These are phyloP conservation scores for Dromaius novaehollandiae DNA, from an alignment of 2,113 vertebrate species.

Conservation along the genomic window DNA sequence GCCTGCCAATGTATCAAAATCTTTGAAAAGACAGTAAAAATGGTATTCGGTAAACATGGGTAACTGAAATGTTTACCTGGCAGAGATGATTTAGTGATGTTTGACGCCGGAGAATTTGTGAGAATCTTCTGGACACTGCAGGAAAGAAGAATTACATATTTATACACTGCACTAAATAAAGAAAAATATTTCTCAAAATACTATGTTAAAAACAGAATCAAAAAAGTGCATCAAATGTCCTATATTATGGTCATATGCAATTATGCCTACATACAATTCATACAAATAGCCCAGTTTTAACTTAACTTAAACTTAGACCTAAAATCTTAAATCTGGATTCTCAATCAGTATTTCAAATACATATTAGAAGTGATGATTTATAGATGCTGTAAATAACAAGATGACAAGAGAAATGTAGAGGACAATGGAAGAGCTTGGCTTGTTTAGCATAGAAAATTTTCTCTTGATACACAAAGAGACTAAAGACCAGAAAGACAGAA, in stretches of 20 bases:
- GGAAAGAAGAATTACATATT: conserved; percentile 45
- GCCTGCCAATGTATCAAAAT: not conserved
- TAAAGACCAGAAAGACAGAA: conserved; percentile 1
- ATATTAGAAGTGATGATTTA: conserved; percentile 47
- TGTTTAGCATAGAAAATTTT: conserved; percentile 47
- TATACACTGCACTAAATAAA: not conserved
- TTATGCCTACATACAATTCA: not conserved
- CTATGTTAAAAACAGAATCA: not conserved
- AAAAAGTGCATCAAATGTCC: not conserved
- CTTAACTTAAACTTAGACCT: conserved; percentile 19
- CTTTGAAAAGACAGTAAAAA: not conserved
- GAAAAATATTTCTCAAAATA: not conserved
- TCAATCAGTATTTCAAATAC: conserved; percentile 12
- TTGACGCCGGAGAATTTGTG: conserved; percentile 95
- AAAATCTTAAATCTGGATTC: conserved; percentile 9
- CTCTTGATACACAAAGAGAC: conserved; percentile 28
- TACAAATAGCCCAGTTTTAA: not conserved
- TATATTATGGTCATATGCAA: not conserved
- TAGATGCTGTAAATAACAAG: conserved; percentile 32
- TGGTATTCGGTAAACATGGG: not conserved
- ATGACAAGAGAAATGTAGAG: conserved; percentile 31
- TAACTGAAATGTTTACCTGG: conserved; percentile 82
- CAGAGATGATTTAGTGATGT: conserved; percentile 99
- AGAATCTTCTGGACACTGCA: conserved; percentile 97
- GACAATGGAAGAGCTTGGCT: conserved; percentile 25